Evolutionary conservation across 2,888 invertebrate species (phyloP).

Genomic region (Heliconius aoede): DNA sequence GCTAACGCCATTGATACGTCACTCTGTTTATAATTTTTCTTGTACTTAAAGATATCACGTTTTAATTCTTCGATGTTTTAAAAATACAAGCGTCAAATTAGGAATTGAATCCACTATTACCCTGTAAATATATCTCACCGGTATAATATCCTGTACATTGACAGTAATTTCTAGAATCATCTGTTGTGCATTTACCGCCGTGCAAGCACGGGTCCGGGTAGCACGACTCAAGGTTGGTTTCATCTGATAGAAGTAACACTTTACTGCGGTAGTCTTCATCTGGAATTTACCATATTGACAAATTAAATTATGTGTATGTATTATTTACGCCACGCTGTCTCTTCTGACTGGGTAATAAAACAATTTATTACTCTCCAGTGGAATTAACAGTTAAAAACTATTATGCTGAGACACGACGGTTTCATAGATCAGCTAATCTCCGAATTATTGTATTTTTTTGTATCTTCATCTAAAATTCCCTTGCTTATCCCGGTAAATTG

Average conservation of each 20-base stretch:
- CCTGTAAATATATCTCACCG: constrained; percentile 72
- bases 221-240: constrained; percentile 86
- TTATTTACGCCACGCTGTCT: not conserved
- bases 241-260: constrained; percentile 83
- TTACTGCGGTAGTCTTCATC: constrained; percentile 87
- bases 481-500: too few relatives aligned
- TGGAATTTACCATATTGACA: constrained; percentile 51
- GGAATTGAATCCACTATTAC: too few relatives aligned
- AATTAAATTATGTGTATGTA: not conserved
- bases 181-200: constrained; percentile 86
- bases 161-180: constrained; percentile 85
- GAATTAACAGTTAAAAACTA: not conserved
- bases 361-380: not conserved
- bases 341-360: not conserved
- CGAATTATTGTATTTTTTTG: not conserved
- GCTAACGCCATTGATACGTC: too few relatives aligned
- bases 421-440: not conserved
- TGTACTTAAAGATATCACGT: too few relatives aligned
- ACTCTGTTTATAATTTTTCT: too few relatives aligned
- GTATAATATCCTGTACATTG: constrained; percentile 89
- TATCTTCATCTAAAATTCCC: too few relatives aligned
- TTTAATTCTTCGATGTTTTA: too few relatives aligned
- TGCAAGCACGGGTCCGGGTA: constrained; percentile 89
- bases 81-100: too few relatives aligned
- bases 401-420: not conserved